Percentiles rank a stretch among this genome's conserved stretches.
phyloP scores from a whole-genome alignment of 2,888 invertebrate species.

The Andrena flavipes region DNA sequence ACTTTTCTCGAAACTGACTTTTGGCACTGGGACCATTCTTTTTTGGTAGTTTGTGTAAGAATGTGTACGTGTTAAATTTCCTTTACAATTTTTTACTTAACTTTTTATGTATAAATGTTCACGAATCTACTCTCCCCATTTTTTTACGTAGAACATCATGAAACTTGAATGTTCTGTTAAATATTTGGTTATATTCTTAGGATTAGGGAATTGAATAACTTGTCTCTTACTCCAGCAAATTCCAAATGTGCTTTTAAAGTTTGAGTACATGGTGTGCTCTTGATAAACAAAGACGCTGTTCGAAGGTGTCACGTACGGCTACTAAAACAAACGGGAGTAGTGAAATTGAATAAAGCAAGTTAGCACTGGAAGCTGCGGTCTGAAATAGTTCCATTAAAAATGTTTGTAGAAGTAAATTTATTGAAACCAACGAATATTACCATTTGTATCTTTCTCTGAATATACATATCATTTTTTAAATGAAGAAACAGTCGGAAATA shows the following conservation, averaged over 20 bases:
- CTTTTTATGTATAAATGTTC: neutral
- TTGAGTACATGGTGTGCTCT: neutral
- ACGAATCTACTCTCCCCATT: neutral
- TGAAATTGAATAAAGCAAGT: neutral
- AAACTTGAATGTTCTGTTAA: neutral
- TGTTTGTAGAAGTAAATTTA: neutral
- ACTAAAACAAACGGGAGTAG: neutral
- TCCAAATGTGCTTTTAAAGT: neutral
- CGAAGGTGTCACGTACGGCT: neutral
- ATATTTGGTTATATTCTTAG: neutral
- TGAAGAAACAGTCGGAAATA: too few species aligned
- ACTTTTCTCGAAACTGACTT: too few species aligned
- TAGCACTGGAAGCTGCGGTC: neutral
- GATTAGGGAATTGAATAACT: constrained; percentile 18
- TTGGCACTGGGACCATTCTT: too few species aligned
- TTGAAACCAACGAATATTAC: neutral
- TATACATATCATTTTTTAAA: too few species aligned
- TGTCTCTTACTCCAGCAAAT: neutral
- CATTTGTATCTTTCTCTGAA: too few species aligned
- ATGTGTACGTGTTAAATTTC: too few species aligned
- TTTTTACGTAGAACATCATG: neutral
- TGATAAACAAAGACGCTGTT: constrained; percentile 2
- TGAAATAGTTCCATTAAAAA: neutral
- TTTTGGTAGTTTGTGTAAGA: too few species aligned
- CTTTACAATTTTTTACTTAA: neutral